phyloP scores from a whole-genome alignment of 2,797 vertebrate species.

The Spheniscus humboldti region DNA sequence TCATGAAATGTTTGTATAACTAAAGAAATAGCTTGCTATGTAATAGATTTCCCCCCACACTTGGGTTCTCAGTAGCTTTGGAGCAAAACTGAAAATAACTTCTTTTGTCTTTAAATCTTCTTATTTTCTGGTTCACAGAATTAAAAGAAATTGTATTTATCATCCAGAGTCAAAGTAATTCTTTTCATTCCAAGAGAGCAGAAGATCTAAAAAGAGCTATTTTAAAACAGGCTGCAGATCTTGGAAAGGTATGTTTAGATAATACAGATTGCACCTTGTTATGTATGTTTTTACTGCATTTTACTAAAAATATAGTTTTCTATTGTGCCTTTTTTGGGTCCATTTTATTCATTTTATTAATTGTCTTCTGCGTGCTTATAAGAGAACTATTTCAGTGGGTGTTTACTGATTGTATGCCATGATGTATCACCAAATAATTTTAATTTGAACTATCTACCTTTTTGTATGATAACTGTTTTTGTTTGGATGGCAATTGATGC shows the following conservation, averaged over 20 bases:
- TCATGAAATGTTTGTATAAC: background rate
- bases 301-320: background rate
- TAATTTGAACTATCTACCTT: background rate
- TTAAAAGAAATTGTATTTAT: slow-evolving; percentile 89
- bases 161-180: slow-evolving; percentile 95
- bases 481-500: background rate
- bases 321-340: background rate
- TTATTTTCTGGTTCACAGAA: slow-evolving; percentile 80
- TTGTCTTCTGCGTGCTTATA: background rate
- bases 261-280: background rate
- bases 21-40: background rate
- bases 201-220: slow-evolving; percentile 80
- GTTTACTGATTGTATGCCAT: background rate
- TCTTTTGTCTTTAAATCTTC: background rate
- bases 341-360: background rate
- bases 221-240: slow-evolving; percentile 78
- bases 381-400: background rate
- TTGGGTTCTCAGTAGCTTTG: background rate
- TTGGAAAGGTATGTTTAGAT: slow-evolving; percentile 81
- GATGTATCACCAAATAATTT: background rate
- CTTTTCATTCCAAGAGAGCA: slow-evolving; percentile 88
- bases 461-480: background rate
- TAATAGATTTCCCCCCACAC: background rate
- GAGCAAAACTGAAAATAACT: background rate
- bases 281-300: background rate